A percentile compares a stretch with the other conserved stretches of the same genome.
Evolutionary conservation across 2,888 invertebrate species (phyloP).

Genomic region (Eristalis intricaria): DNA sequence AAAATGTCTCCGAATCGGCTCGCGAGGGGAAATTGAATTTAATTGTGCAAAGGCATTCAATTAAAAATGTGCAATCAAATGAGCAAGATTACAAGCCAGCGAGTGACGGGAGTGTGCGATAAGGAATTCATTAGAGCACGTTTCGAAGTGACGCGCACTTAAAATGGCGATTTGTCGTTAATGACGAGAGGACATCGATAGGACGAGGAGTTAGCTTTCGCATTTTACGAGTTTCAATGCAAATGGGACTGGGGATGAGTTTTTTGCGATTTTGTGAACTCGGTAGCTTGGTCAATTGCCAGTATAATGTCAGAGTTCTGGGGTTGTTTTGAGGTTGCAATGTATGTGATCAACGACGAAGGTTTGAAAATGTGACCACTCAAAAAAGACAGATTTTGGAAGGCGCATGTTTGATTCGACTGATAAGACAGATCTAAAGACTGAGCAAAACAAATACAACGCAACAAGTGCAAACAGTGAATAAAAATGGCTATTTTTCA

Average conservation of each 20-base stretch:
- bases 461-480: too few species aligned
- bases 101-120: conserved; percentile 1
- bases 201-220: background rate
- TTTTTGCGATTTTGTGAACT: background rate
- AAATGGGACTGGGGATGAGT: background rate
- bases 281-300: background rate
- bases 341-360: background rate
- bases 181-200: background rate
- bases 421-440: too few species aligned
- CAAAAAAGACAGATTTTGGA: too few species aligned
- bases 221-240: background rate
- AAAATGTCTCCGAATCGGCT: background rate
- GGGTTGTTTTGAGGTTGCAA: background rate
- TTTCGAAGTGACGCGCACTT: background rate
- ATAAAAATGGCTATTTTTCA: too few species aligned
- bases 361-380: too few species aligned
- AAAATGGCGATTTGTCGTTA: background rate
- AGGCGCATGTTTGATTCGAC: too few species aligned
- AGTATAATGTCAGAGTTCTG: background rate
- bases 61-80: conserved; percentile 31
- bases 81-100: conserved; percentile 23
- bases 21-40: conserved; percentile 39
- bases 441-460: too few species aligned
- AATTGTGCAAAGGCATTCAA: conserved; percentile 56
- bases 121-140: conserved; percentile 1